Percentiles rank a stretch among this genome's conserved stretches.
Evolutionary conservation across 2,888 invertebrate species (phyloP).

Genomic region (Ramazzottius varieornatus): DNA sequence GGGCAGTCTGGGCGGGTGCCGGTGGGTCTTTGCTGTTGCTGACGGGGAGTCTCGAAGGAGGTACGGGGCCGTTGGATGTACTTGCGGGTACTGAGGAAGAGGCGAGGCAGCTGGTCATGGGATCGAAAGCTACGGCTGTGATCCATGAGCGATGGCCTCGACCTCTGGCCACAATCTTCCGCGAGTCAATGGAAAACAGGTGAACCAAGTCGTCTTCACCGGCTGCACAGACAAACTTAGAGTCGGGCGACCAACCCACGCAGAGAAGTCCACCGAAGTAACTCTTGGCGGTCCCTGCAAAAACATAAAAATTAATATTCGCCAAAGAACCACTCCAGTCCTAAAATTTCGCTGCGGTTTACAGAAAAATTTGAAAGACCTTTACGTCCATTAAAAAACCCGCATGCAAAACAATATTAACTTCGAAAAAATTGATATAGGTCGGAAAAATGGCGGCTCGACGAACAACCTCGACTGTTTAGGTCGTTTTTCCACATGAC

Average conservation of each 20-base stretch:
- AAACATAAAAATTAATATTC: not conserved
- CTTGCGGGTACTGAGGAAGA: slow-evolving; percentile 30
- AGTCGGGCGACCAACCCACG: slow-evolving; percentile 93
- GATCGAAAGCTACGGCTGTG: slow-evolving; percentile 77
- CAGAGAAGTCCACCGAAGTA: slow-evolving; percentile 94
- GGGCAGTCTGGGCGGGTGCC: slow-evolving; percentile 10
- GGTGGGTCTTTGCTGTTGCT: no score
- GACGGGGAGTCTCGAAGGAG: not conserved
- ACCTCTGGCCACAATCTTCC: slow-evolving; percentile 79
- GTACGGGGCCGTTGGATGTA: slow-evolving; percentile 28
- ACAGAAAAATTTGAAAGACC: no score
- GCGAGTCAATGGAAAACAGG: slow-evolving; percentile 74
- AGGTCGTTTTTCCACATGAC: no score
- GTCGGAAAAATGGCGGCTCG: no score
- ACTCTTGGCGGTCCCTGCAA: slow-evolving; percentile 39
- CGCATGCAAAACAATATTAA: no score
- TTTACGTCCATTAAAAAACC: no score
- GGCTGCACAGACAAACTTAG: slow-evolving; percentile 74
- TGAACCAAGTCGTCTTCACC: slow-evolving; percentile 97
- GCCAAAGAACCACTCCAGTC: not conserved
- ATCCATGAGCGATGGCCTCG: slow-evolving; percentile 97
- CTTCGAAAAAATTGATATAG: no score
- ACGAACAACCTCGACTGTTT: no score
- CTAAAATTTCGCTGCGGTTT: no score
- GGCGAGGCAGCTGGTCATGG: slow-evolving; percentile 17